Base-by-base conservation (phyloP, 1,140 invertebrate genomes). In the Drosophila melanica region DNA sequence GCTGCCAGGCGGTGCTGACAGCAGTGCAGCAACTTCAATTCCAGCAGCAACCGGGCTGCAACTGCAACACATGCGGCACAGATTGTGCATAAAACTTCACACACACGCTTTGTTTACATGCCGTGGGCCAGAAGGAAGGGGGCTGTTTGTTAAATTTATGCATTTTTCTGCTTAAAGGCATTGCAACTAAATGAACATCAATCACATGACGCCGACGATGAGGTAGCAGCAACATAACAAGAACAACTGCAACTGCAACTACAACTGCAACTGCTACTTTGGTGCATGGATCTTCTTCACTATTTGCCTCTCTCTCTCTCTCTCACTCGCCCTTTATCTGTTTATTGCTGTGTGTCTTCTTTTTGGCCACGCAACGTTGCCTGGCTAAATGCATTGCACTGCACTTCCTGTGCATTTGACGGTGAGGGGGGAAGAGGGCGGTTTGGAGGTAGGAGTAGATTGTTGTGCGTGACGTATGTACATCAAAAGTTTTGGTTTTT, bases 171-270 rank as follows among this genome's bases (percentile, higher is more conserved):
- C 84, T 77, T 84, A 87, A 87, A 87, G 84, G 84, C 84, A 75
- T 82, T 74, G 84, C 84, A 89, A 87, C 84, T 80, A 89, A 89
- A 87, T 89, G 84, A 87, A 87, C 84, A 87, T 87, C 84, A 87
- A 87, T 87, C 84, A 87, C 84, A 54, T 77, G 77, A 87, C 65
- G 79, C 84, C 84, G 82, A 77, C 81, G 59, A 69, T 51, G 63
- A 81, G 58, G 20, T 4, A 65, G 48, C 47, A 58, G 27, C 16
- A 60, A 53, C 20, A 50, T 14, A 45, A 20, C 14, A 30, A 42
- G 16, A 60, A 16, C 33, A 58, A 30, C 14, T 33, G 14, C 54
- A 67, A 59, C 47, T 42, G 48, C 41, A 69, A 60, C 60, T 44
- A n/a, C 50, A 72, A 79, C 67, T 81, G 75, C 82, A 85, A 70